Evolutionary conservation across 2,888 invertebrate genomes (phyloP).

Genomic region (Crematogaster levior): DNA sequence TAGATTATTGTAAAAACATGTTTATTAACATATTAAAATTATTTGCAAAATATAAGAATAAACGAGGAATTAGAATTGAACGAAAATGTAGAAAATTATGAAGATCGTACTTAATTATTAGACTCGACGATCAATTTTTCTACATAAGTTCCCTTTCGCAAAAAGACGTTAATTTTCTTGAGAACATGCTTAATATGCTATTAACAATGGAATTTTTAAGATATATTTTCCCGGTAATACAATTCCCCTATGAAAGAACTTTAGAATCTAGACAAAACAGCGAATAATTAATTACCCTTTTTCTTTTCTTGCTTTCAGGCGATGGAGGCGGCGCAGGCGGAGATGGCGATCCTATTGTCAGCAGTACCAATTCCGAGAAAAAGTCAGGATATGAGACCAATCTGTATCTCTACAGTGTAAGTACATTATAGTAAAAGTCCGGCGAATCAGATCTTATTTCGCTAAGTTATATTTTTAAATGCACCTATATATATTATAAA

Average conservation of each 20-base stretch:
- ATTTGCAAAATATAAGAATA: background rate
- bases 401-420: slow-evolving; percentile 94
- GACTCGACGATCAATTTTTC: background rate
- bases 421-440: slow-evolving; percentile 80
- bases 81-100: background rate
- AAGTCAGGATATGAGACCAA: slow-evolving; percentile 93
- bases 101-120: background rate
- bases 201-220: background rate
- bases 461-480: background rate
- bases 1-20: background rate
- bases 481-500: background rate
- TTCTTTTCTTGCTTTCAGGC: slow-evolving; percentile 76
- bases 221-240: background rate
- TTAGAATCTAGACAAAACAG: background rate
- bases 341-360: slow-evolving; percentile 87
- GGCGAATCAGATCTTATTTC: background rate
- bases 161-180: slow-evolving; percentile 5
- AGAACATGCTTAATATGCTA: background rate
- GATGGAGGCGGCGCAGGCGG: slow-evolving; percentile 90
- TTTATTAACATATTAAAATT: background rate
- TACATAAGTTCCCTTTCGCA: background rate
- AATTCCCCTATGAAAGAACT: background rate
- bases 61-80: background rate
- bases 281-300: slow-evolving; percentile 25
- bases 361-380: slow-evolving; percentile 90